Evolutionary conservation across 2,113 vertebrate genomes (phyloP).

Genomic region (Pelobates fuscus): DNA sequence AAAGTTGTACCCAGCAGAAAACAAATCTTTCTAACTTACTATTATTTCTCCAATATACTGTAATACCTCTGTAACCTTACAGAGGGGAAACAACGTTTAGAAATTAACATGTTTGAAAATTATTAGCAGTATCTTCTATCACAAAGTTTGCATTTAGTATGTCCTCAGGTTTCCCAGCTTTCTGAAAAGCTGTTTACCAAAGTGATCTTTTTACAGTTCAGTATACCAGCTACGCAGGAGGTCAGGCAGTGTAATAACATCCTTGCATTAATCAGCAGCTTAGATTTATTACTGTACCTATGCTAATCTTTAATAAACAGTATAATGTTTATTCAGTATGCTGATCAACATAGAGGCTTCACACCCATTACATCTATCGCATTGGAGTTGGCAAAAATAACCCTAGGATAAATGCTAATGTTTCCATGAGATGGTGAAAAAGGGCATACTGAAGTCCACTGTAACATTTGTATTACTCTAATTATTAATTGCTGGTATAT

Average conservation of each 20-base stretch:
- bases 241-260: conserved; percentile 64
- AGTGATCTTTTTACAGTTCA: conserved; percentile 70
- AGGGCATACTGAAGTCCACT: too few relatives aligned
- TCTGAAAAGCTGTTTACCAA: conserved; percentile 70
- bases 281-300: conserved; percentile 69
- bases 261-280: conserved; percentile 78
- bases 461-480: too few relatives aligned
- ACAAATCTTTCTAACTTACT: too few relatives aligned
- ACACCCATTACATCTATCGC: too few relatives aligned
- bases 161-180: conserved; percentile 73
- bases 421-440: too few relatives aligned
- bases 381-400: too few relatives aligned
- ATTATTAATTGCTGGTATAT: too few relatives aligned
- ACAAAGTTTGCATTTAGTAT: conserved; percentile 68
- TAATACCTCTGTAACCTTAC: too few relatives aligned
- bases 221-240: conserved; percentile 65
- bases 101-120: conserved; percentile 41
- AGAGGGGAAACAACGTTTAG: conserved; percentile 24
- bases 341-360: too few relatives aligned
- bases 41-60: too few relatives aligned
- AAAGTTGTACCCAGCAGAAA: too few relatives aligned
- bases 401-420: too few relatives aligned
- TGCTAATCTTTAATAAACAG: conserved; percentile 61
- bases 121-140: conserved; percentile 65
- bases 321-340: conserved; percentile 51